phyloP scores from a whole-genome alignment of 2,888 invertebrate genomes.

The Dryocosmus kuriphilus region DNA sequence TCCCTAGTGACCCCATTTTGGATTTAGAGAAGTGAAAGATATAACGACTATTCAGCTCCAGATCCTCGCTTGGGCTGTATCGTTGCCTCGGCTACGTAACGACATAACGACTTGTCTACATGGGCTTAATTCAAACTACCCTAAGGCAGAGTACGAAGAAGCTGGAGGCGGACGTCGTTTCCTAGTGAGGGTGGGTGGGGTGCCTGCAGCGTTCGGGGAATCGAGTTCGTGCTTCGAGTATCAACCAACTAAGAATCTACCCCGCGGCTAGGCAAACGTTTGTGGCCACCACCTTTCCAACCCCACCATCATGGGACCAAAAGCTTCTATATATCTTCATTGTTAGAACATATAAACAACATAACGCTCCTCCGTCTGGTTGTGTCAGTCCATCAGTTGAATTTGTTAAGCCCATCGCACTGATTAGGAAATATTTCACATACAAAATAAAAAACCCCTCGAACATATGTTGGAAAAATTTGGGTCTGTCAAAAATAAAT shows the following conservation, averaged over 20 bases:
- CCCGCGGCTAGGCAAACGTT: slow-evolving; percentile 58
- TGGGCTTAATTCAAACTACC: slow-evolving; percentile 71
- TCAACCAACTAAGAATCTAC: slow-evolving; percentile 68
- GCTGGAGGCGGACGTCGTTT: slow-evolving; percentile 56
- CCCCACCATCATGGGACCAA: slow-evolving; percentile 40
- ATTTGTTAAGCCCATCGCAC: neutral
- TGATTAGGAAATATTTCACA: neutral
- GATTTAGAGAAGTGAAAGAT: slow-evolving; percentile 38
- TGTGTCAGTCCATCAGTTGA: neutral
- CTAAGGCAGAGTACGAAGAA: slow-evolving; percentile 54
- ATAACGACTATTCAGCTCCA: slow-evolving; percentile 41
- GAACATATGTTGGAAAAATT: neutral
- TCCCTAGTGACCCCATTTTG: slow-evolving; percentile 19
- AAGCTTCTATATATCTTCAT: slow-evolving; percentile 22
- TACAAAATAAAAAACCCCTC: neutral
- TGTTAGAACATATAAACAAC: slow-evolving; percentile 17
- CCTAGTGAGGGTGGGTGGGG: slow-evolving; percentile 64
- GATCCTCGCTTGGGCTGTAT: slow-evolving; percentile 39
- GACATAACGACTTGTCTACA: slow-evolving; percentile 70
- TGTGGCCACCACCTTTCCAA: slow-evolving; percentile 44
- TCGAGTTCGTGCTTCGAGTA: slow-evolving; percentile 75
- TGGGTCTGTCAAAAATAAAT: no score
- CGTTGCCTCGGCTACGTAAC: slow-evolving; percentile 57
- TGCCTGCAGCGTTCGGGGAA: slow-evolving; percentile 70
- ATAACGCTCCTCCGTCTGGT: neutral